phyloP scores from a whole-genome alignment of 2,888 invertebrate genomes.

The Teleogryllus oceanicus region DNA sequence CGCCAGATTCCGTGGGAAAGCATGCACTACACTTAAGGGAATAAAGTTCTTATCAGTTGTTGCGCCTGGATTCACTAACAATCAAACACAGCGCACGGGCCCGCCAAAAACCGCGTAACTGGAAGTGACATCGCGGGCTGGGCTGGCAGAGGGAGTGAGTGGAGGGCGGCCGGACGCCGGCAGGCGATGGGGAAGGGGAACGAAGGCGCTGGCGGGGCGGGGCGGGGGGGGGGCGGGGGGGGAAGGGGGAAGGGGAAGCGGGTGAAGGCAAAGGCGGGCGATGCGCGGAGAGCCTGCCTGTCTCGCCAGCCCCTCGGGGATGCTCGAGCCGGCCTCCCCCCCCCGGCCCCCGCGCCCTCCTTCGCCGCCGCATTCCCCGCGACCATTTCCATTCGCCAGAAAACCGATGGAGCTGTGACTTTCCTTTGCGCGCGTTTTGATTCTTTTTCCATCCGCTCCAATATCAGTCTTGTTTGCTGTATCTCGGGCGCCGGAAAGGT shows the following conservation, averaged over 20 bases:
- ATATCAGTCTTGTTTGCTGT: constrained; percentile 18
- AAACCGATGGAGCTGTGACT: constrained; percentile 9
- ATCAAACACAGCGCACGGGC: too few species aligned
- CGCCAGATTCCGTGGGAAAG: too few species aligned
- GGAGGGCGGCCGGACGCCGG: too few species aligned
- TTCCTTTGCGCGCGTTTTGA: background rate
- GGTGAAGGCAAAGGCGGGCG: background rate
- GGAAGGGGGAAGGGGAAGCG: background rate
- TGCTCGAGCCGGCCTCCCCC: background rate
- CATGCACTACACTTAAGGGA: too few species aligned
- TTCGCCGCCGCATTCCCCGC: background rate
- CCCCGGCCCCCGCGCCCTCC: background rate
- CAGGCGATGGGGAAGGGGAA: too few species aligned
- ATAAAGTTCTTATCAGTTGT: too few species aligned
- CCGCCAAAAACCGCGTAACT: too few species aligned
- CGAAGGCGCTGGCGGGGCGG: too few species aligned
- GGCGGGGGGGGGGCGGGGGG: too few species aligned
- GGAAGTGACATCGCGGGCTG: too few species aligned
- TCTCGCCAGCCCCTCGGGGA: background rate
- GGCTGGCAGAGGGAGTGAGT: too few species aligned
- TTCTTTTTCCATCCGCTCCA: constrained; percentile 18
- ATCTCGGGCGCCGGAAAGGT: constrained; percentile 4
- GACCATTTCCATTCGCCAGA: constrained; percentile 10
- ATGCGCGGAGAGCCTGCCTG: background rate
- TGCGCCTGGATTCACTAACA: too few species aligned